Base-by-base conservation (phyloP, 1,140 invertebrate genomes). In the Ylistrum balloti region DNA sequence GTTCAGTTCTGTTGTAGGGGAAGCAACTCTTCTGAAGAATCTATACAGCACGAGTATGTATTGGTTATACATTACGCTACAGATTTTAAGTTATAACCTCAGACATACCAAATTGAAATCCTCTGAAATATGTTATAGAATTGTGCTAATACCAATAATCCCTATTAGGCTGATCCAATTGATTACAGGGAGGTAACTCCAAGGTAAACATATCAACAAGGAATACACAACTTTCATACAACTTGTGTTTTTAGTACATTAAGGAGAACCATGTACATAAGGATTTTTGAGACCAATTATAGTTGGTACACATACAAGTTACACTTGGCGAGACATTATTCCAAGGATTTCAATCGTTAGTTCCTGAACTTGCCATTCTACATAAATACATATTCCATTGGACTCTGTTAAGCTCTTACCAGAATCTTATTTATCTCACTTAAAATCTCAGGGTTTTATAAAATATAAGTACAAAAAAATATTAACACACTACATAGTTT, bases 1-100 rank as follows among this genome's bases (percentile, higher is more conserved):
- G n/a, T n/a, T n/a, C n/a, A n/a, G n/a, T n/a, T 5, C 56, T 74
- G 56, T 74, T 74, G 56, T 74, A 74, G 28, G 56, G 56, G 56
- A 74, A 28, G n/a, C 17, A 74, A 74, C 56, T 74, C 56, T 74
- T 17, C n/a, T 28, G 28, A 45, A 9, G 9, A 45, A 17, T 9
- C 22, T 3, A 74, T 48, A 48, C n/a, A n/a, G n/a, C 45, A 74
- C 28, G 56, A 74, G 56, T 74, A 74, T 74, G 56, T 28, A 7
- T 28, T 74, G 56, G 41, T 45, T 74, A 3, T 28, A 74, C 56
- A 74, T 74, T 74, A 74, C 28, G 56, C 56, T 74, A 74, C 22
- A 74, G 56, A 74, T 74, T n/a, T n/a, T n/a, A n/a, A n/a, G n/a
- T n/a, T n/a, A n/a, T n/a, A n/a, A n/a, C 35, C 13, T 38, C 13